Percentiles rank a stretch among this genome's conserved stretches.
Conservation (phyloP, 2,888 invertebrate genomes). For the Cheilosia vernalis region DNA sequence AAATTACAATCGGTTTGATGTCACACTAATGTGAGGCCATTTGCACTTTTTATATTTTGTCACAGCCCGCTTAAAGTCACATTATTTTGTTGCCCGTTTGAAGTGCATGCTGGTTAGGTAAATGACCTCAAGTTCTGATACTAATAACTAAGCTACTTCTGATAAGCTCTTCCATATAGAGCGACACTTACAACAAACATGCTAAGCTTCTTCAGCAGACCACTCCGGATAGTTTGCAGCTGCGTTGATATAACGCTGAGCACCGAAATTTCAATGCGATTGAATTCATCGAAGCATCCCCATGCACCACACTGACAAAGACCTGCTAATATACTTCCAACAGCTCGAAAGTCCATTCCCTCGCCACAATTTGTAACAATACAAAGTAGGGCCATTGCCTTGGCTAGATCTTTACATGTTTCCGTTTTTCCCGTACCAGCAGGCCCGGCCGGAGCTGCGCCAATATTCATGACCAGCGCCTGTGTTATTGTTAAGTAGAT, state of each 20-base stretch:
- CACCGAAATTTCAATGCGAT: constrained; percentile 95
- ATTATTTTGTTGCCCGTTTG: no score
- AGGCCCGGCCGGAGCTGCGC: constrained; percentile 94
- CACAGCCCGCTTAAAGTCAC: no score
- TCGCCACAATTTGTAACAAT: constrained; percentile 96
- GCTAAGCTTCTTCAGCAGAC: constrained; percentile 89
- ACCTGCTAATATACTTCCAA: constrained; percentile 89
- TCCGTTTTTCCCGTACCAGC: constrained; percentile 90
- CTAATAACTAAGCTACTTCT: no score
- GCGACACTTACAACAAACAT: constrained; percentile 87
- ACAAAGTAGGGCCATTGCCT: constrained; percentile 92
- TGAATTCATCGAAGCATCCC: constrained; percentile 98
- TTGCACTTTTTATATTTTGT: no score
- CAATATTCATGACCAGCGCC: constrained; percentile 95
- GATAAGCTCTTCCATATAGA: no score
- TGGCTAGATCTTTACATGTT: constrained; percentile 95
- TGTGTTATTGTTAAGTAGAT: constrained; percentile 97
- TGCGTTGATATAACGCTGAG: constrained; percentile 96
- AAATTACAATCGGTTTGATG: no score
- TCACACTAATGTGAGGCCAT: no score
- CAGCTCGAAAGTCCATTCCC: constrained; percentile 95
- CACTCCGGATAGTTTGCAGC: constrained; percentile 94
- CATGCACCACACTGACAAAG: constrained; percentile 89
- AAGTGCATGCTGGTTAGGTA: no score
- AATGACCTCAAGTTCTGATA: no score